Percentiles rank a stretch among this genome's conserved stretches.
Evolutionary conservation across 2,797 vertebrate genomes (phyloP).

Genomic region (Dermochelys coriacea): DNA sequence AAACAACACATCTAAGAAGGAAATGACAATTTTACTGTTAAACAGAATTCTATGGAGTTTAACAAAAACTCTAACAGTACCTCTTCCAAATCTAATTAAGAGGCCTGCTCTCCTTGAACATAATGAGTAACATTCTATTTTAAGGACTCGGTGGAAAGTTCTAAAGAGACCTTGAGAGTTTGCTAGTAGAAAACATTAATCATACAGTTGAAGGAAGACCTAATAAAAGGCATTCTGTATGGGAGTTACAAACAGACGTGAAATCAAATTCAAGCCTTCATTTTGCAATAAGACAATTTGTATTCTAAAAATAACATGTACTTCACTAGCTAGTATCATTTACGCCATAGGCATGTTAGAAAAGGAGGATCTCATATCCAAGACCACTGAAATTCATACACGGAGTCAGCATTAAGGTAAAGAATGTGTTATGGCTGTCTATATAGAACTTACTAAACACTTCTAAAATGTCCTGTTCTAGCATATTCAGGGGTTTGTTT

Average conservation of each 20-base stretch:
- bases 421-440: background rate
- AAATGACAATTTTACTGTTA: background rate
- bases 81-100: slow-evolving; percentile 6
- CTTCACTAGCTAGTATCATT: background rate
- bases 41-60: background rate
- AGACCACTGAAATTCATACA: background rate
- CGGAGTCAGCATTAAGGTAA: background rate
- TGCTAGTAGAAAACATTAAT: background rate
- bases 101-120: background rate
- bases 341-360: background rate
- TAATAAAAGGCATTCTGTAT: background rate
- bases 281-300: background rate
- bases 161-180: background rate
- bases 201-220: background rate
- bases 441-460: background rate
- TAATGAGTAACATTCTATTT: background rate
- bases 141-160: background rate
- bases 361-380: background rate
- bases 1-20: background rate
- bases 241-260: background rate
- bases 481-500: background rate
- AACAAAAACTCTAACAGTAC: background rate
- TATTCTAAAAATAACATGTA: background rate
- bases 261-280: background rate
- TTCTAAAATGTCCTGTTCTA: background rate